These are phyloP conservation scores for Lagorchestes hirsutus DNA, from an alignment of 2,797 vertebrate species.

Conservation along the genomic window DNA sequence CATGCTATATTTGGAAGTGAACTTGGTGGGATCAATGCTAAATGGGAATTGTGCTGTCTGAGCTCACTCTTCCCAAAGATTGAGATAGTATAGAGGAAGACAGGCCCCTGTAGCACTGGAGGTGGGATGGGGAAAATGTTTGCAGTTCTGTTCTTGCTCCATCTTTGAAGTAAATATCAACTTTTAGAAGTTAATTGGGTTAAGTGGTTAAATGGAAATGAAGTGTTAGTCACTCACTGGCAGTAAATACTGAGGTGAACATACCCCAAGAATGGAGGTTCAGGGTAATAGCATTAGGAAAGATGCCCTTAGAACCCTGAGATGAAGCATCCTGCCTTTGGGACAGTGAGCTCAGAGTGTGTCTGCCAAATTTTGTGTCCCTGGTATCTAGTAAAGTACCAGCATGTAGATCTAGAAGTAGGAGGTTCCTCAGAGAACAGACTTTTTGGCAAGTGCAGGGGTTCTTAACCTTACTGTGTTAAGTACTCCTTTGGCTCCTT, in stretches of 20 bases:
- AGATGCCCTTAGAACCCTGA: neutral
- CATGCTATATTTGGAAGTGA: neutral
- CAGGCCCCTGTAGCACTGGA: neutral
- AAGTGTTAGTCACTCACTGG: neutral
- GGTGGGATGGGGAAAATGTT: neutral
- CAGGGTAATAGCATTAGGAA: neutral
- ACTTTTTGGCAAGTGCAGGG: neutral
- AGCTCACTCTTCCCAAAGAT: neutral
- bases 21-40: neutral
- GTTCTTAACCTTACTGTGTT: neutral
- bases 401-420: neutral
- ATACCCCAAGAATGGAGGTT: neutral
- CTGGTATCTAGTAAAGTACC: neutral
- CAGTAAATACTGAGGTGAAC: neutral
- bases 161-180: neutral
- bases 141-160: neutral
- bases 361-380: neutral
- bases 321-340: neutral
- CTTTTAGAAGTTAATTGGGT: neutral
- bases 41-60: neutral
- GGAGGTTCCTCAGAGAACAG: neutral
- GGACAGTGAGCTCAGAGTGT: neutral
- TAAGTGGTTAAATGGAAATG: neutral
- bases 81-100: neutral
- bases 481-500: neutral